Evolutionary conservation across 2,888 invertebrate genomes (phyloP), one percentile per base, ranked within the genome.

Genomic region (Papilio demoleus): DNA sequence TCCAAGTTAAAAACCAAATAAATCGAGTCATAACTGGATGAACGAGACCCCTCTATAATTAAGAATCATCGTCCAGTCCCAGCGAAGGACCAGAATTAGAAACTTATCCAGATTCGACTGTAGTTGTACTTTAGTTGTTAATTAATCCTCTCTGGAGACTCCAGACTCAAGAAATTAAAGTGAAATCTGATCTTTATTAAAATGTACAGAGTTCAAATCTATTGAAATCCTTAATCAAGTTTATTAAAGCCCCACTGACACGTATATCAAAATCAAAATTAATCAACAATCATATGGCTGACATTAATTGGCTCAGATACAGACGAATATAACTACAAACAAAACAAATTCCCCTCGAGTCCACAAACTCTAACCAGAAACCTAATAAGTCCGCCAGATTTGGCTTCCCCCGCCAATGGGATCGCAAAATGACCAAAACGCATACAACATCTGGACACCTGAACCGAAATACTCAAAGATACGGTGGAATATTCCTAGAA

Each of bases 401-500:
- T 75, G 74, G 74, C 77, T 74, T 75, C 72, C 83, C 77, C 75
- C 19, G 50, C 40, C 74, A 78, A 75, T 79, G 75, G 80, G 81
- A 79, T 71, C 77, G 82, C 88, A 88, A 90, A 88, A 88, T 76
- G 79, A 80, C 79, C 71, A 74, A 77, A 72, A 76, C 75, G 71
- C 74, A 76, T 77, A 82, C 85, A 81, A 90, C 92, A 92, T 92
- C 90, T 92, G 92, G 89, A 81, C 90, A 91, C 90, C 92, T 92
- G 91, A 81, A 78, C 88, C 79, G 80, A 90, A 91, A 90, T 90
- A 90, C 81, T 79, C 82, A 74, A 80, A 83, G 84, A 88, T 86
- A 88, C 86, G 85, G 81, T 79, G 81, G 85, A 87, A 88, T 87
- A 89, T 92, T 92, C 92, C 90, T 91, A 90, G 92, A 92, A 92